Evolutionary conservation across 2,113 vertebrate species (phyloP), one percentile per base, ranked within the genome.

Genomic region (Oncorhynchus masou): DNA sequence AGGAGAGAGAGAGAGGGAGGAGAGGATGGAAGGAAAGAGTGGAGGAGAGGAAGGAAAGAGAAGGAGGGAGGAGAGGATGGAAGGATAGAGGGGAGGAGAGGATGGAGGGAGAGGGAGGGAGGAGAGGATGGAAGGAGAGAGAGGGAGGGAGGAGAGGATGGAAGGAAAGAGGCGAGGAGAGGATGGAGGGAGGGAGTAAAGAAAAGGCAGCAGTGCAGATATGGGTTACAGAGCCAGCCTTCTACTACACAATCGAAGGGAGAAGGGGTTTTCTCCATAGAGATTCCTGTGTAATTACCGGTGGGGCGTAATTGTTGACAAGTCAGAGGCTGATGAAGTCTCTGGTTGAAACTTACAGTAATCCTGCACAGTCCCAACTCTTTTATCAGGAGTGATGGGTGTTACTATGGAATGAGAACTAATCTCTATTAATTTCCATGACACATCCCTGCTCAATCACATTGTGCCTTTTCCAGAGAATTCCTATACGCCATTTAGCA

Each of bases 231-330:
- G 67, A 78, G 49, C 12, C 70, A 66, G 60, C 68, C 83, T 49
- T 70, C 25, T 66, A 49, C 57, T 64, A 70, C 24, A 69, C 70
- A 68, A 77, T 86, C 76, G 74, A 75, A 22, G 80, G 74, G 76
- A 78, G 48, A 67, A 29, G 74, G 51, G 76, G 6, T 22, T 65
- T 39, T 60, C 49, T 66, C 72, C 72, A 62, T 71, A 76, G 74
- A 78, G 60, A 79, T 73, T 83, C 74, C 74, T 13, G 68, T 59
- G 74, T 83, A 86, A 88, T 88, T 84, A 84, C 54, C 45, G 54
- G 15, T 65, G 81, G 73, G 71, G 68, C 73, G 71, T 80, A 83
- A 80, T 78, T 76, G 82, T 84, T 71, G 80, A 76, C 34, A 68
- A 80, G 67, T 74, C 29, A 2, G 49, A 64, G 79, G 68, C 77